Percentiles rank a stretch among this genome's conserved stretches.
These are phyloP conservation scores for fruit fly (Drosophila melanogaster) DNA, from an alignment of 1,140 invertebrate genomes.

Conservation along the genomic window DNA sequence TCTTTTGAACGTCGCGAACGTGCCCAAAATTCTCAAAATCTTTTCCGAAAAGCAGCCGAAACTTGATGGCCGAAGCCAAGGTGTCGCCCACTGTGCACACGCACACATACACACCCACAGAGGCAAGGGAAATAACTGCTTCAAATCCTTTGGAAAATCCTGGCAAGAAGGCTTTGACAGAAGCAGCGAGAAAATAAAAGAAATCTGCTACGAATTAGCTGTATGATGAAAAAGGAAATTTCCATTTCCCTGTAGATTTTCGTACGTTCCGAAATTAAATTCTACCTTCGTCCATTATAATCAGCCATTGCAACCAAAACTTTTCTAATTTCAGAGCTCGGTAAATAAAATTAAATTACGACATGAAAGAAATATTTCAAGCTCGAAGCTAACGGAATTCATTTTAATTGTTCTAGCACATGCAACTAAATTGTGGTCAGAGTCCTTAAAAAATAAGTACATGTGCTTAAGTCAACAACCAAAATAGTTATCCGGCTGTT, in stretches of 20 bases:
- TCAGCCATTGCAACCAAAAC: background rate
- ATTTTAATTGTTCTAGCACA: background rate
- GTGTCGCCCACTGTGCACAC: conserved; percentile 26
- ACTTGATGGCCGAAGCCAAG: conserved; percentile 38
- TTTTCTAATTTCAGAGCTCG: background rate
- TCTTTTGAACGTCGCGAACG: conserved; percentile 82
- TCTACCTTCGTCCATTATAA: background rate
- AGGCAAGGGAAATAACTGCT: conserved; percentile 23
- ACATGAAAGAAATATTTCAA: background rate
- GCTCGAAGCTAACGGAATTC: background rate
- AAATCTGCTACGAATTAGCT: conserved; percentile 35
- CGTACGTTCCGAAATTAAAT: background rate
- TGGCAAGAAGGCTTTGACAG: conserved; percentile 26
- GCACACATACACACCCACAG: conserved; percentile 25
- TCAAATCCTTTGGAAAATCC: conserved; percentile 50
- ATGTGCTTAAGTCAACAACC: no score
- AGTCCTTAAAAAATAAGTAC: no score
- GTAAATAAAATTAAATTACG: background rate
- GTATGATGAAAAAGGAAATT: conserved; percentile 21
- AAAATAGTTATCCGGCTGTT: background rate
- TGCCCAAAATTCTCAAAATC: conserved; percentile 81
- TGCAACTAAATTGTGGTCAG: no score
- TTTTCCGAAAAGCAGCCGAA: conserved; percentile 49
- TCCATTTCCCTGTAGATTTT: conserved; percentile 5
- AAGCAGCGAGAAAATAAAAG: conserved; percentile 14